Evolutionary conservation across 2,113 vertebrate genomes (phyloP).

Genomic region (Tachysurus fulvidraco): DNA sequence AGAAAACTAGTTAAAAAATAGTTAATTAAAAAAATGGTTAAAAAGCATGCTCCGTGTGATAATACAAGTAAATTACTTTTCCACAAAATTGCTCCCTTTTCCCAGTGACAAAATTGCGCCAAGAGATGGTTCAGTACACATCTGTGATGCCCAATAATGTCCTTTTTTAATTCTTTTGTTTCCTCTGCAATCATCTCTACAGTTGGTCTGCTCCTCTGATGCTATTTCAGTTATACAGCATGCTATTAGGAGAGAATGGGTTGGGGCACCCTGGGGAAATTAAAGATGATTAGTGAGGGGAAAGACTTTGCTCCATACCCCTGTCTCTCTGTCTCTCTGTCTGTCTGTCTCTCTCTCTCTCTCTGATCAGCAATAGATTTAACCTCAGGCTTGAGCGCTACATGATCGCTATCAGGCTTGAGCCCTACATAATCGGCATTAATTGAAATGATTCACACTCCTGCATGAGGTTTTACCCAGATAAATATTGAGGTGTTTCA

Average conservation of each 20-base stretch:
- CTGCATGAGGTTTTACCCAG: neutral
- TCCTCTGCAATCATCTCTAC: conserved; percentile 33
- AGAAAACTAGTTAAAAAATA: too few species aligned
- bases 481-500: conserved; percentile 7
- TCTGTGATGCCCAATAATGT: conserved; percentile 7
- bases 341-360: neutral
- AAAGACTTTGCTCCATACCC: conserved; percentile 6
- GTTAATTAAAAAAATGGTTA: too few species aligned
- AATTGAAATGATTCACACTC: conserved; percentile 39
- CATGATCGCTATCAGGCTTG: conserved; percentile 24
- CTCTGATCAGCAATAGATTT: conserved; percentile 33
- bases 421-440: too few species aligned
- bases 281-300: conserved; percentile 46
- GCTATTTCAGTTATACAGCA: conserved; percentile 34
- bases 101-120: neutral
- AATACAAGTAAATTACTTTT: neutral
- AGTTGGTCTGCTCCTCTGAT: conserved; percentile 8
- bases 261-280: conserved; percentile 46
- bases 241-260: conserved; percentile 36
- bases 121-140: neutral
- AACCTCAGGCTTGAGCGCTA: neutral
- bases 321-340: neutral
- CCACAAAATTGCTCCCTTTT: neutral
- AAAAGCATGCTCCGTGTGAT: too few species aligned
- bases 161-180: conserved; percentile 12